Conservation (phyloP, 2,888 invertebrate genomes). For the Neoscelio sp. region DNA sequence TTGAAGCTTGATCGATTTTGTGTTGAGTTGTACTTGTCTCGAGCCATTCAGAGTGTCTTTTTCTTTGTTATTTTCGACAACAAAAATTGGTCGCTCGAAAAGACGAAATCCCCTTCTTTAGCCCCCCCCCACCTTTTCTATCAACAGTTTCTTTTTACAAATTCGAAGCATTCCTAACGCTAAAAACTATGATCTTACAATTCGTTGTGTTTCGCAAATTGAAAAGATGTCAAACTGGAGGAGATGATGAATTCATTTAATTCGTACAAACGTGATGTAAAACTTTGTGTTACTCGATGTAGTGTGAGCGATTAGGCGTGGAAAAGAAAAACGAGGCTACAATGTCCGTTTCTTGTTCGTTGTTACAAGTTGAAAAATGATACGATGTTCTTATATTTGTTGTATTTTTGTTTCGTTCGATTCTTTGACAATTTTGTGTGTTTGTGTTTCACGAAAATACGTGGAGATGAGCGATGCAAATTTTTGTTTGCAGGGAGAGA, state of each 20-base stretch:
- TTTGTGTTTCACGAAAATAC: slow-evolving; percentile 57
- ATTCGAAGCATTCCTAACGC: slow-evolving; percentile 43
- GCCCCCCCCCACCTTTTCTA: neutral
- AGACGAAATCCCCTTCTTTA: neutral
- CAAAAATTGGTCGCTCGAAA: neutral
- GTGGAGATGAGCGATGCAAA: too few species aligned
- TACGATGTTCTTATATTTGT: neutral
- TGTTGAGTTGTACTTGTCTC: slow-evolving; percentile 28
- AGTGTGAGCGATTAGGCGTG: slow-evolving; percentile 52
- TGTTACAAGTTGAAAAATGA: slow-evolving; percentile 37
- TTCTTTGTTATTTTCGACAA: slow-evolving; percentile 5
- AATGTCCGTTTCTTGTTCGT: slow-evolving; percentile 38
- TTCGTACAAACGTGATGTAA: slow-evolving; percentile 43
- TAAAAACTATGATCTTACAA: slow-evolving; percentile 42
- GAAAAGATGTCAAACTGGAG: slow-evolving; percentile 9
- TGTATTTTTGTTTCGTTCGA: slow-evolving; percentile 1
- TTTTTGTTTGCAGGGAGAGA: too few species aligned
- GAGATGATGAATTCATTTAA: slow-evolving; percentile 7
- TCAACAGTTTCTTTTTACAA: slow-evolving; percentile 34
- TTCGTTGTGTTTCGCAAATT: slow-evolving; percentile 56
- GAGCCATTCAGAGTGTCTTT: slow-evolving; percentile 32
- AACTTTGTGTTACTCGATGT: slow-evolving; percentile 45
- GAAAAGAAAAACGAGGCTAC: slow-evolving; percentile 40
- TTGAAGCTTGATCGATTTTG: slow-evolving; percentile 32
- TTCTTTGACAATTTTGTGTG: slow-evolving; percentile 50